Conservation (phyloP, 2,797 vertebrate species). For the Microchirus variegatus region DNA sequence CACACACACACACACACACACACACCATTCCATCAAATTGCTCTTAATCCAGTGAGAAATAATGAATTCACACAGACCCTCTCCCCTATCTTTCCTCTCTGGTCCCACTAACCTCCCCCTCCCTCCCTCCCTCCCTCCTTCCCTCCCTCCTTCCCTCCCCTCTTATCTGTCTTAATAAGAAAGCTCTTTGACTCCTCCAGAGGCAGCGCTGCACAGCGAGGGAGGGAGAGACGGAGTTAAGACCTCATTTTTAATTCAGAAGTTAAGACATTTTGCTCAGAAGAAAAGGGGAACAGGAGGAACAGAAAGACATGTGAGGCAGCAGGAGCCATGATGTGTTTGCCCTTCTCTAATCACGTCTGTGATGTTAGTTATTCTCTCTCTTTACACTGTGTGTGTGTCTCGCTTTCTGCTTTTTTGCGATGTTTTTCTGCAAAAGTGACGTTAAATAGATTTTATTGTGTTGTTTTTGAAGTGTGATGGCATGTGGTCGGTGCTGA, state of each 20-base stretch:
- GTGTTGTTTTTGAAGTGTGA: too few relatives aligned
- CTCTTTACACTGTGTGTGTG: too few relatives aligned
- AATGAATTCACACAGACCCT: slow-evolving; percentile 62
- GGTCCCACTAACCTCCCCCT: slow-evolving; percentile 19
- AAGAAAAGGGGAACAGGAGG: slow-evolving; percentile 48
- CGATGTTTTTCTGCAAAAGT: too few relatives aligned
- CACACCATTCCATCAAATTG: slow-evolving; percentile 37
- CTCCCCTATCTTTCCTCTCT: slow-evolving; percentile 7
- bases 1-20: slow-evolving; percentile 14
- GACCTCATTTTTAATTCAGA: slow-evolving; percentile 76
- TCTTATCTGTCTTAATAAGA: slow-evolving; percentile 67
- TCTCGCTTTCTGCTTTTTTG: too few relatives aligned
- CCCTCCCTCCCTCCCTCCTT: slow-evolving; percentile 16
- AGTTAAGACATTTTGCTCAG: slow-evolving; percentile 72
- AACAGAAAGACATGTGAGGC: slow-evolving; percentile 38
- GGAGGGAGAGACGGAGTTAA: slow-evolving; percentile 68
- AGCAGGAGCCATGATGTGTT: slow-evolving; percentile 60
- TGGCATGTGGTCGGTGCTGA: too few relatives aligned
- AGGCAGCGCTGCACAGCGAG: slow-evolving; percentile 32
- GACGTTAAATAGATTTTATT: too few relatives aligned
- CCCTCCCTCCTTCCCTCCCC: slow-evolving; percentile 10
- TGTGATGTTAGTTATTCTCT: too few relatives aligned
- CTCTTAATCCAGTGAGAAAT: slow-evolving; percentile 67
- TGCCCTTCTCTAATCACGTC: slow-evolving; percentile 12
- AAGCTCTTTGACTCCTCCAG: slow-evolving; percentile 61